Base-by-base conservation (phyloP, 1,140 invertebrate genomes). In the Drosophila murphyi region DNA sequence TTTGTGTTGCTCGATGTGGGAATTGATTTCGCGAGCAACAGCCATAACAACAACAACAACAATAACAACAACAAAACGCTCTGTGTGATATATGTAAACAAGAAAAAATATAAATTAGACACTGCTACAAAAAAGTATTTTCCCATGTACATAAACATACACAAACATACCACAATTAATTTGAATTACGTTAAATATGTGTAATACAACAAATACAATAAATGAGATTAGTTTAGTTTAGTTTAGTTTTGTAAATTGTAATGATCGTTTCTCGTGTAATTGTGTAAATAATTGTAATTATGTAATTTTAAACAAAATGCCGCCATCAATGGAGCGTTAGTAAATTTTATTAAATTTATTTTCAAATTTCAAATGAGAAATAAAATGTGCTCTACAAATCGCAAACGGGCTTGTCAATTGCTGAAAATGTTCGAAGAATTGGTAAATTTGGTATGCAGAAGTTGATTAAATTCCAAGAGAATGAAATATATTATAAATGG, bases 41-140 rank as follows among this genome's bases (percentile, higher is more conserved):
- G 52, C 72, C 20, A 20, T 20, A 61, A 45, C 48, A 65, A 34
- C 62, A 56, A 34, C 56, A 55, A 34, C 50, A 72, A 47, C 63
- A 54, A 32, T 59, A 71, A 50, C 69, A 71, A 50, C 63, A 73
- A 64, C 39, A 75, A 56, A 72, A 51, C 59, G 55, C 83, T 77
- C 72, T 74, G 85, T 87, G 82, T 87, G 82, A 88, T 88, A 87
- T 86, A 81, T 86, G 82, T 86, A 80, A 81, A 78, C 67, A 74
- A 80, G 57, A 55, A 55, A 56, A 77, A 80, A 80, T 63, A 75
- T 74, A 88, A 88, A 75, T 74, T 78, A 82, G 87, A 88, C 68
- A 76, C 55, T 65, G 63, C 65, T 68, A 67, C 39, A 73, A 35
- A 59, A 55, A 64, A 75, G 55, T 77, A 67, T 74, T 76, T 50